Evolutionary conservation across 2,888 invertebrate genomes (phyloP).

Genomic region (Drosophila lacicola): DNA sequence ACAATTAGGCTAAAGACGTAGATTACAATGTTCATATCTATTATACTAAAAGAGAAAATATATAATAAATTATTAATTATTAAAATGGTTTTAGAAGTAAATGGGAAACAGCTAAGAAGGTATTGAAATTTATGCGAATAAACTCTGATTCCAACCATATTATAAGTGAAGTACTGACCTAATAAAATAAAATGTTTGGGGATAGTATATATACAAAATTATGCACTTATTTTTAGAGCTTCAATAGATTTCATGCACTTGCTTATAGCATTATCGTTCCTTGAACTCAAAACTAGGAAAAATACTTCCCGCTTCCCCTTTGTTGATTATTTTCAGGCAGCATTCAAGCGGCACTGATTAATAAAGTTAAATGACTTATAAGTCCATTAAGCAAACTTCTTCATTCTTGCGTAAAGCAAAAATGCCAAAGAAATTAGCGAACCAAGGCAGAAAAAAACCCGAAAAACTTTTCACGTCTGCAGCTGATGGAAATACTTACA

Average conservation of each 20-base stretch:
- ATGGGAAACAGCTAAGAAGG: no score
- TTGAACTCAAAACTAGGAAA: constrained; percentile 33
- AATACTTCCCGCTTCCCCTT: neutral
- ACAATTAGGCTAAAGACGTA: neutral
- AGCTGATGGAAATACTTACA: constrained; percentile 69
- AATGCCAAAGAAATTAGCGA: constrained; percentile 72
- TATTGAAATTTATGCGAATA: no score
- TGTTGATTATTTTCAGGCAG: constrained; percentile 21
- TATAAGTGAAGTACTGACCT: neutral
- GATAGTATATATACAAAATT: neutral
- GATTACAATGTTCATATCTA: constrained; percentile 13
- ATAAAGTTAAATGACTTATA: constrained; percentile 75
- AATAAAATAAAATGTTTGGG: neutral
- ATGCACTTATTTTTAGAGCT: neutral
- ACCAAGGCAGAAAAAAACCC: constrained; percentile 28
- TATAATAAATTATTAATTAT: no score
- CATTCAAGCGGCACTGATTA: constrained; percentile 73
- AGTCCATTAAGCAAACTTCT: constrained; percentile 75
- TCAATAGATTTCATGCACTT: constrained; percentile 1
- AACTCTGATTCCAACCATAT: no score
- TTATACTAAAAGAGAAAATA: no score
- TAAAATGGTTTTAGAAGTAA: neutral
- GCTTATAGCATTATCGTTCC: constrained; percentile 24
- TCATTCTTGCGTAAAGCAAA: constrained; percentile 68
- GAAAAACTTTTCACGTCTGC: constrained; percentile 66